phyloP scores from a whole-genome alignment of 2,113 vertebrate species.

The Lucifuga dentata region DNA sequence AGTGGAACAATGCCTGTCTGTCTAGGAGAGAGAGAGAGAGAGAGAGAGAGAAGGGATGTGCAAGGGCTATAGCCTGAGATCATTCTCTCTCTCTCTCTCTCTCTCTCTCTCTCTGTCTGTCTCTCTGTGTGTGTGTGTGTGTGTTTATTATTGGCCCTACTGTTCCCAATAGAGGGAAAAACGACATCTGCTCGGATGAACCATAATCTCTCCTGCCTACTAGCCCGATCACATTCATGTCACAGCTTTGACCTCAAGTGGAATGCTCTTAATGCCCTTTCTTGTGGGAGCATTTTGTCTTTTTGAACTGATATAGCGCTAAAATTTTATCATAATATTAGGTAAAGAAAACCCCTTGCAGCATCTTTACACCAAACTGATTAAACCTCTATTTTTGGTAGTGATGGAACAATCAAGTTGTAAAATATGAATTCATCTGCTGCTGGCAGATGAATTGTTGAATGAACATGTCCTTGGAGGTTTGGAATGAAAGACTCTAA shows the following conservation, averaged over 20 bases:
- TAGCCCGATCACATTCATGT: constrained; percentile 73
- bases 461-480: no score
- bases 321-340: constrained; percentile 26
- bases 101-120: constrained; percentile 38
- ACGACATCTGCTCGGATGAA: constrained; percentile 74
- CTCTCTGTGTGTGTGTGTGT: constrained; percentile 22
- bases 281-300: constrained; percentile 40
- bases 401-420: no score
- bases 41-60: constrained; percentile 53
- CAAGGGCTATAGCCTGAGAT: constrained; percentile 56
- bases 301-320: constrained; percentile 22
- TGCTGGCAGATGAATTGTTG: no score
- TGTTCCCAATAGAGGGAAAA: constrained; percentile 63
- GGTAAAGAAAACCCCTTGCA: neutral
- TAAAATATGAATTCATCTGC: no score
- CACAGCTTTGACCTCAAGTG: constrained; percentile 56
- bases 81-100: constrained; percentile 44
- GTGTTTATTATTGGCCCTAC: constrained; percentile 77
- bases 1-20: constrained; percentile 51
- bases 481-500: no score
- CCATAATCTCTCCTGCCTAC: constrained; percentile 73
- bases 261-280: constrained; percentile 52
- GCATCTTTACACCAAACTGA: no score
- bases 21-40: constrained; percentile 44
- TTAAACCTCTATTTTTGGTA: no score